Evolutionary conservation across 1,140 invertebrate genomes (phyloP).

Genomic region (Mycetomoellerius zeteki): DNA sequence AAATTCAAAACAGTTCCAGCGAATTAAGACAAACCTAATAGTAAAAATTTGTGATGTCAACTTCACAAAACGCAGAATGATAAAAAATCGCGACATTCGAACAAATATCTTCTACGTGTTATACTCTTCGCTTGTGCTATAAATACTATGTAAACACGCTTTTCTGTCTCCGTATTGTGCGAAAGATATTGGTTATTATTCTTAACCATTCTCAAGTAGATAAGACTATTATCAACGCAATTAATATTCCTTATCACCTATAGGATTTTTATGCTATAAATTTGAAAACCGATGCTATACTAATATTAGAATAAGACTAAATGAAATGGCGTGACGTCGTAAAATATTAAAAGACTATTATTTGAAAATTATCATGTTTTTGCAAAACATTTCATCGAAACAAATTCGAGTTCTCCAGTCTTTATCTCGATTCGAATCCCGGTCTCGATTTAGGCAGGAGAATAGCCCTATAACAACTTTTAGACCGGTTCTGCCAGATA

Average conservation of each 20-base stretch:
- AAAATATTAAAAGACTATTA: neutral
- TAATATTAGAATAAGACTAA: neutral
- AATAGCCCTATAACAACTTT: conserved; percentile 36
- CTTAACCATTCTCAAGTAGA: neutral
- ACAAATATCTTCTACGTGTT: neutral
- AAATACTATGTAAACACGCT: conserved; percentile 1
- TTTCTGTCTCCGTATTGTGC: neutral
- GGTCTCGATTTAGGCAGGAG: conserved; percentile 42
- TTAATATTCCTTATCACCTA: neutral
- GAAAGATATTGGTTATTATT: conserved; percentile 21
- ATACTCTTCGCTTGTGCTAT: neutral
- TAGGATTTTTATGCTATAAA: conserved; percentile 19
- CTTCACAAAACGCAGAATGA: too few relatives aligned
- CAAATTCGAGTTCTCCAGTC: neutral
- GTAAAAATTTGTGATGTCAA: too few relatives aligned
- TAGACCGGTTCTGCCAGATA: conserved; percentile 78
- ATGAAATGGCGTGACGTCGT: neutral
- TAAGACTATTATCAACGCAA: neutral
- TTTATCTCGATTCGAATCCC: conserved; percentile 10
- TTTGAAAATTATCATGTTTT: neutral
- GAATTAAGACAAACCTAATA: too few relatives aligned
- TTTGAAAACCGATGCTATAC: neutral
- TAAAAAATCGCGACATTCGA: too few relatives aligned
- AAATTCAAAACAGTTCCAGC: too few relatives aligned
- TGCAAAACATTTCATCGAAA: neutral